phyloP scores from a whole-genome alignment of 2,888 invertebrate species.

The Auanema sp. region DNA sequence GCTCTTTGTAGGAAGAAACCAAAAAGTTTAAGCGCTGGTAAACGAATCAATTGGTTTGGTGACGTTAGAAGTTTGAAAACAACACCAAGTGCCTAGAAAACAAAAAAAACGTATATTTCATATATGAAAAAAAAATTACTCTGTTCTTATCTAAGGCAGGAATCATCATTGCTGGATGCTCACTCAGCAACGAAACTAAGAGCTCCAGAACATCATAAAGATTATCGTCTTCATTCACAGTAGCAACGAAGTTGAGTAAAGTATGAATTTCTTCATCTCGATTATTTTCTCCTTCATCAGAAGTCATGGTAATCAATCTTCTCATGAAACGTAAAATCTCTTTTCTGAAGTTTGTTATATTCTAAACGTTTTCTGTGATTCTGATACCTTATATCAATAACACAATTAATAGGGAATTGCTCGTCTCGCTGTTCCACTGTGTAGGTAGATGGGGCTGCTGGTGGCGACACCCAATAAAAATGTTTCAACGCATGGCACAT shows the following conservation, averaged over 20 bases:
- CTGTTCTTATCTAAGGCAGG: conserved; percentile 79
- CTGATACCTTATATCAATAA: neutral
- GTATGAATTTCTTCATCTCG: conserved; percentile 94
- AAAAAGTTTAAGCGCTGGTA: conserved; percentile 91
- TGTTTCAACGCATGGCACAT: conserved; percentile 97
- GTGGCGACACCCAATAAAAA: conserved; percentile 98
- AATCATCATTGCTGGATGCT: conserved; percentile 87
- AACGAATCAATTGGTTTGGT: conserved; percentile 89
- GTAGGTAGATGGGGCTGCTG: conserved; percentile 71
- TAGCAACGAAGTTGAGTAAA: conserved; percentile 94
- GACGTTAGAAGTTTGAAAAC: conserved; percentile 95
- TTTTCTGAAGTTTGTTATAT: conserved; percentile 75
- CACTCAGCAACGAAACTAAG: conserved; percentile 93
- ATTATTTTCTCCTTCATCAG: conserved; percentile 27
- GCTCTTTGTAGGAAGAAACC: conserved; percentile 97
- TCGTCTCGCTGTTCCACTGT: conserved; percentile 76
- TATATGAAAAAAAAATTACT: conserved; percentile 13
- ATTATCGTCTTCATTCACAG: conserved; percentile 98
- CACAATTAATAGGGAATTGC: neutral
- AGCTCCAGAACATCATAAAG: conserved; percentile 95
- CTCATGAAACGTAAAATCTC: conserved; percentile 83
- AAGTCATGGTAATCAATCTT: conserved; percentile 46
- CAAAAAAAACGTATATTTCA: too few relatives aligned
- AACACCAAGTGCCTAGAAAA: conserved; percentile 77
- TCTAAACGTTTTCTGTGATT: conserved; percentile 65